Conservation (phyloP, 2,888 invertebrate species). For the Diplazon laetatorius region DNA sequence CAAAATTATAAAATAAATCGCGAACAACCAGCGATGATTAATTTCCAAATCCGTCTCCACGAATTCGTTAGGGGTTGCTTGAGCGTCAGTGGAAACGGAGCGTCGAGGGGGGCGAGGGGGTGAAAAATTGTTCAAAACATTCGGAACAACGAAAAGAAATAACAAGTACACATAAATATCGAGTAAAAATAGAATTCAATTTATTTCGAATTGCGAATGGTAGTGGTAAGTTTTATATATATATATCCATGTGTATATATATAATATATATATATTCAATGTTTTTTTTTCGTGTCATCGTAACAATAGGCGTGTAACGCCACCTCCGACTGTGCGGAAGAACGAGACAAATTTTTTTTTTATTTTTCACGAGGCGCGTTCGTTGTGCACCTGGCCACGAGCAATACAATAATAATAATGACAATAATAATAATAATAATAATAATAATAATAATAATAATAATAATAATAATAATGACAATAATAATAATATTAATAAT, state of each 20-base stretch:
- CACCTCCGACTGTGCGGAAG: slow-evolving; percentile 45
- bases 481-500: no score
- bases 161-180: slow-evolving; percentile 60
- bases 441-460: slow-evolving; percentile 63
- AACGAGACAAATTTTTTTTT: slow-evolving; percentile 36
- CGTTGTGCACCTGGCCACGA: slow-evolving; percentile 73
- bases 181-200: slow-evolving; percentile 66
- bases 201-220: slow-evolving; percentile 64
- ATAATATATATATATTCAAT: no score
- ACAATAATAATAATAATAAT: slow-evolving; percentile 71
- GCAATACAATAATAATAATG: slow-evolving; percentile 69
- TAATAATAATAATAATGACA: slow-evolving; percentile 66
- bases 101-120: no score
- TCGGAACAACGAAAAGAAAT: slow-evolving; percentile 59
- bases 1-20: slow-evolving; percentile 35
- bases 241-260: no score
- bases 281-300: slow-evolving; percentile 45
- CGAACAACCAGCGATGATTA: slow-evolving; percentile 39
- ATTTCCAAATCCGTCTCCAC: slow-evolving; percentile 59
- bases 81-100: slow-evolving; percentile 22
- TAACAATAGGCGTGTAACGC: slow-evolving; percentile 56
- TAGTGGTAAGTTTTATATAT: slow-evolving; percentile 54
- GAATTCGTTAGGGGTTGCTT: slow-evolving; percentile 28
- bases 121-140: no score
- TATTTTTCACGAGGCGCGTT: slow-evolving; percentile 67